phyloP scores from a whole-genome alignment of 1,140 invertebrate genomes.

The Maniola jurtina region DNA sequence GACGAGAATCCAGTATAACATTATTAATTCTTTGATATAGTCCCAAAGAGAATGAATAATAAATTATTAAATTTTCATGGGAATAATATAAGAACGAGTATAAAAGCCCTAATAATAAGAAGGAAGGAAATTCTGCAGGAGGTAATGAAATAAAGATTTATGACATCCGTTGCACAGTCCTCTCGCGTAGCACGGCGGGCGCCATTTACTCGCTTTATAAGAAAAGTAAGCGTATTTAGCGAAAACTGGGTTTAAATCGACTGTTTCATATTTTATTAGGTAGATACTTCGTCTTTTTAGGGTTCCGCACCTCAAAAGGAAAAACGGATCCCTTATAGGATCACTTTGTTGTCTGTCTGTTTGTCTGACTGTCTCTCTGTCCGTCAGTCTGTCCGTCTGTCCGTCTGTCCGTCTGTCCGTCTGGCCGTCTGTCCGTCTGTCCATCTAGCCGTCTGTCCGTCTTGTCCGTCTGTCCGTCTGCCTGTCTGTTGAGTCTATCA shows the following conservation, averaged over 20 bases:
- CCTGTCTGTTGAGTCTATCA: too few species aligned
- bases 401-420: too few species aligned
- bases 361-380: too few species aligned
- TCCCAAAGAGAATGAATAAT: slow-evolving; percentile 14
- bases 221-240: slow-evolving; percentile 11
- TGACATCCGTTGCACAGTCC: slow-evolving; percentile 33
- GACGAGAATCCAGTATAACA: too few species aligned
- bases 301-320: not conserved
- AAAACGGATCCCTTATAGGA: not conserved
- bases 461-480: too few species aligned
- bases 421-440: too few species aligned
- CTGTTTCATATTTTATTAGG: not conserved
- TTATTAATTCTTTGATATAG: not conserved
- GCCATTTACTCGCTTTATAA: slow-evolving; percentile 7
- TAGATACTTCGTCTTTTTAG: too few species aligned
- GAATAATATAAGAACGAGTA: slow-evolving; percentile 27
- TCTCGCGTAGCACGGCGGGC: slow-evolving; percentile 25
- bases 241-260: slow-evolving; percentile 3
- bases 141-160: slow-evolving; percentile 41
- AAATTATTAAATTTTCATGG: slow-evolving; percentile 25
- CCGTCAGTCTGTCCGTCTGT: too few species aligned
- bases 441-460: too few species aligned
- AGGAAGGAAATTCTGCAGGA: slow-evolving; percentile 35
- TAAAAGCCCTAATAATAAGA: slow-evolving; percentile 34
- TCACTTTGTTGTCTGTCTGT: too few species aligned